A percentile compares a stretch with the other conserved stretches of the same genome.
Evolutionary conservation across 2,888 invertebrate species (phyloP).

Genomic region (Tipula lateralis): DNA sequence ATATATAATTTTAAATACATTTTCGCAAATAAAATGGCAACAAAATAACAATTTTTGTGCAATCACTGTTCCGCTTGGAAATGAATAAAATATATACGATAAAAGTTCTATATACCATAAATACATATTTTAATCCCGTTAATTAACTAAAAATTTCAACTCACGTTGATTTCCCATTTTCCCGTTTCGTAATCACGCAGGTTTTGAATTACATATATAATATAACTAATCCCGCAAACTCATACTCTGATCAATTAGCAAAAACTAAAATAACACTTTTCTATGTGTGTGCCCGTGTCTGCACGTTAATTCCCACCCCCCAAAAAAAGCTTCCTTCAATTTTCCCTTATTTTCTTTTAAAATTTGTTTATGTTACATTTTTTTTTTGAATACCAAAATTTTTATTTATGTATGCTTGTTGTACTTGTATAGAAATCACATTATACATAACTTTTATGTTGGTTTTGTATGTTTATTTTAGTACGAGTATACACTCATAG

Average conservation of each 20-base stretch:
- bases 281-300: not conserved
- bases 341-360: not conserved
- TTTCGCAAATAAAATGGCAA: not conserved
- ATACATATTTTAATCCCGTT: not conserved
- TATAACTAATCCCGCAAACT: not conserved
- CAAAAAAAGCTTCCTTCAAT: not conserved
- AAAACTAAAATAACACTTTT: not conserved
- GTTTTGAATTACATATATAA: not conserved
- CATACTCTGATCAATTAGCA: not conserved
- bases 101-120: not conserved
- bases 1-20: too few species aligned
- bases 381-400: not conserved
- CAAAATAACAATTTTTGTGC: not conserved
- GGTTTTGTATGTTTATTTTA: not conserved
- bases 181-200: not conserved
- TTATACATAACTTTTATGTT: not conserved
- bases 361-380: not conserved
- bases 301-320: not conserved
- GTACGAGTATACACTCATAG: not conserved
- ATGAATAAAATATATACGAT: not conserved
- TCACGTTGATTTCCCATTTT: not conserved
- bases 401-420: not conserved
- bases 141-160: constrained; percentile 1
- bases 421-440: not conserved
- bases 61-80: not conserved